Evolutionary conservation across 2,113 vertebrate genomes (phyloP), one percentile per base, ranked within the genome.

Genomic region (Hippocampus barbouri): DNA sequence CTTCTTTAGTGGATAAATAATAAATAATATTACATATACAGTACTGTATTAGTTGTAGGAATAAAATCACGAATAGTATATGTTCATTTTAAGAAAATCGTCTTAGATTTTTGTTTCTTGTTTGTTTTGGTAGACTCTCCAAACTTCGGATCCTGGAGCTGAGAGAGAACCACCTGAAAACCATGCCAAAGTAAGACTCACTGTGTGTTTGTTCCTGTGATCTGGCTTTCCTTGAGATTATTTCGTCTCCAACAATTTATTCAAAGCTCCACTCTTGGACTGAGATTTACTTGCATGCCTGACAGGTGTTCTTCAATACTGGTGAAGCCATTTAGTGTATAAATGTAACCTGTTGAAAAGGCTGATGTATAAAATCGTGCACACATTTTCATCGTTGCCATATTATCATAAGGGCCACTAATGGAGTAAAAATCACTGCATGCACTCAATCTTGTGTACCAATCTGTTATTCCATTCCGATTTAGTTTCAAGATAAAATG

Each of bases 91-190:
- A n/a, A n/a, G 21, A 54, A 54, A 8, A 54, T n/a, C 11, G 8
- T 5, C 21, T 10, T 23, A 4, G 10, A 4, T 54, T 11, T 56
- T 56, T 56, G 8, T n/a, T 56, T 53, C n/a, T n/a, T 53, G 34
- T 84, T 47, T 89, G 76, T 74, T 82, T 49, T 66, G 23, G 87
- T 73, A 98, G 97, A 89, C 96, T 99, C 79, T 96, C 95, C 84
- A 98, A 98, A 92, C 95, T 99, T 93, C 92, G 96, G 69, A 98
- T 99, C 89, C 90, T 99, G 93, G 97, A 99, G 85, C 91, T 99
- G 81, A 93, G 97, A 89, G 97, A 99, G 92, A 99, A 98, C 89
- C 97, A 99, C 87, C 93, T 99, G 93, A 98, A 98, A 95, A 98
- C 96, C 76, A 95, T 99, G 94, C 97, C 97, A 96, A 98, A 98